phyloP scores from a whole-genome alignment of 1,140 invertebrate genomes.

The Saccostrea glomerata region DNA sequence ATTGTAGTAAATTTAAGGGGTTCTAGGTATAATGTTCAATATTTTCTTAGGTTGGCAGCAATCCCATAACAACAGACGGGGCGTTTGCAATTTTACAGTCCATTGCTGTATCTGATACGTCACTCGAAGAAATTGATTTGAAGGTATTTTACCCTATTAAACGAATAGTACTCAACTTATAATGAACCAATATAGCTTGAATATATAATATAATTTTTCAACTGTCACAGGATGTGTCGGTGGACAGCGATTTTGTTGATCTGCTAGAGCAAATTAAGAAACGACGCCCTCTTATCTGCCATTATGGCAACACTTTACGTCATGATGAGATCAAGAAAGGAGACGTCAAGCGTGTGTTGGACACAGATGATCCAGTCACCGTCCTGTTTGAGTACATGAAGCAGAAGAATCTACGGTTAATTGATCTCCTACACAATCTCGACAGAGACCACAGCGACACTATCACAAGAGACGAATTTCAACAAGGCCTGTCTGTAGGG shows the following conservation, averaged over 20 bases:
- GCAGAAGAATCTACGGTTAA: slow-evolving; percentile 67
- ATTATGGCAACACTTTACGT: slow-evolving; percentile 65
- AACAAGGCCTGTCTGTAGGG: slow-evolving; percentile 64
- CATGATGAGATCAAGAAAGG: slow-evolving; percentile 67
- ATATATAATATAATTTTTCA: neutral
- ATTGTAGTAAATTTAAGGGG: neutral
- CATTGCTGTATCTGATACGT: slow-evolving; percentile 61
- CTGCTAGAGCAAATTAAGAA: slow-evolving; percentile 62
- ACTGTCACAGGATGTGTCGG: slow-evolving; percentile 66
- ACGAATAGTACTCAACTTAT: neutral
- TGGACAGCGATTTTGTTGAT: slow-evolving; percentile 65
- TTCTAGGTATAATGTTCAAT: neutral
- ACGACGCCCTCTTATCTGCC: slow-evolving; percentile 58
- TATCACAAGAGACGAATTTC: slow-evolving; percentile 67
- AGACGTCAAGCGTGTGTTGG: slow-evolving; percentile 58
- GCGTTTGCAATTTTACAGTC: slow-evolving; percentile 66
- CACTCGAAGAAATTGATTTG: slow-evolving; percentile 66
- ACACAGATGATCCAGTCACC: slow-evolving; percentile 70
- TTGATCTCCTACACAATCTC: slow-evolving; percentile 69
- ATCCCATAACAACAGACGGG: slow-evolving; percentile 71
- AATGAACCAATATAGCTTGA: neutral
- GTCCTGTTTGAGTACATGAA: slow-evolving; percentile 73
- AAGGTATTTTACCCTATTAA: slow-evolving; percentile 56
- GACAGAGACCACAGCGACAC: slow-evolving; percentile 72
- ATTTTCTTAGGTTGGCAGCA: slow-evolving; percentile 65